These are phyloP conservation scores for Norana najaformis DNA, from an alignment of 2,888 invertebrate genomes.

Conservation along the genomic window DNA sequence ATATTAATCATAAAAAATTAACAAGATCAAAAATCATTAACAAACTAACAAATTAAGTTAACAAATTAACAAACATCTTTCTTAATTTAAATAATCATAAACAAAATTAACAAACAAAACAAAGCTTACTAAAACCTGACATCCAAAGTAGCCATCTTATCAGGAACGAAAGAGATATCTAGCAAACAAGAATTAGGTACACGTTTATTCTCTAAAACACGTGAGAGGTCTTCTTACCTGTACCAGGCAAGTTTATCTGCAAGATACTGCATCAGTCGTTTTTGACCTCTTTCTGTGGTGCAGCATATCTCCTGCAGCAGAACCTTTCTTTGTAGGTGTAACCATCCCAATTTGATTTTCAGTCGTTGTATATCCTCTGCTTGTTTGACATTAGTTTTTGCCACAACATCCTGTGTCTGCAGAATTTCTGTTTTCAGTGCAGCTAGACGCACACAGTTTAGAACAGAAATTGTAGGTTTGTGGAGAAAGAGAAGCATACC, in stretches of 20 bases:
- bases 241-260: not conserved
- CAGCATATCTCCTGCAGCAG: not conserved
- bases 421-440: not conserved
- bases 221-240: not conserved
- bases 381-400: not conserved
- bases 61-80: too few relatives aligned
- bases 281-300: not conserved
- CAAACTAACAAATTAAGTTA: too few relatives aligned
- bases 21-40: too few relatives aligned
- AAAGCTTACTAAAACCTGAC: too few relatives aligned
- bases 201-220: not conserved
- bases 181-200: not conserved
- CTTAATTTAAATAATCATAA: too few relatives aligned
- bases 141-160: not conserved
- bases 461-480: not conserved
- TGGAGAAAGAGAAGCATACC: conserved; percentile 16
- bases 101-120: too few relatives aligned
- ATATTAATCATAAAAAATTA: too few relatives aligned
- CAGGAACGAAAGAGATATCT: not conserved
- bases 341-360: not conserved
- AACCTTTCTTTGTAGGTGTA: conserved; percentile 18
- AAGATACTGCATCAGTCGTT: not conserved
- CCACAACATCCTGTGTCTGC: not conserved
- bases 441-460: not conserved
- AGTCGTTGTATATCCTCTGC: not conserved